Percentiles rank a stretch among this genome's conserved stretches.
These are phyloP conservation scores for Actinopyga echinites DNA, from an alignment of 53 echinoderm and acorn worm genomes.

Conservation along the genomic window DNA sequence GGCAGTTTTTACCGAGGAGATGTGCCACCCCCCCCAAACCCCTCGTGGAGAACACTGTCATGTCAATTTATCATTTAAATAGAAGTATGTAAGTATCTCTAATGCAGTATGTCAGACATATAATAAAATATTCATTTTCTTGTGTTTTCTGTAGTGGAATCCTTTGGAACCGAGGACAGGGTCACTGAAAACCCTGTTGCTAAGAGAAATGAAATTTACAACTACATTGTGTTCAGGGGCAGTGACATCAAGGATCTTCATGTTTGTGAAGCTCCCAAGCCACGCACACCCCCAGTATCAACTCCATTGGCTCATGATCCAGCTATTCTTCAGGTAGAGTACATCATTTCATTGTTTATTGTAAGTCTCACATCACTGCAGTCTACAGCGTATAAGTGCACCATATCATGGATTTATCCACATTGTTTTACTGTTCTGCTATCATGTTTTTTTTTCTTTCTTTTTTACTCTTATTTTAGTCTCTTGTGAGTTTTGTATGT, in stretches of 20 bases:
- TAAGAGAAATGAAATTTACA: slow-evolving; percentile 86
- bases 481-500: too few species aligned
- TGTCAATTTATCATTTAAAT: not conserved
- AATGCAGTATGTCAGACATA: not conserved
- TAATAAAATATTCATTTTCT: not conserved
- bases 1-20: too few species aligned
- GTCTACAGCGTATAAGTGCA: too few species aligned
- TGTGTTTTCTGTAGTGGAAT: slow-evolving; percentile 66
- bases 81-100: not conserved
- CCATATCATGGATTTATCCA: too few species aligned
- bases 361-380: too few species aligned
- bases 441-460: too few species aligned
- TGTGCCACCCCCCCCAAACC: too few species aligned
- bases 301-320: slow-evolving; percentile 83
- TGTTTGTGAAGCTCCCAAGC: slow-evolving; percentile 79
- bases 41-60: too few species aligned
- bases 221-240: slow-evolving; percentile 88
- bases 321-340: slow-evolving; percentile 85
- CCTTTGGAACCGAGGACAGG: slow-evolving; percentile 87
- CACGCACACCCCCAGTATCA: slow-evolving; percentile 26
- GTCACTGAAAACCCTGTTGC: slow-evolving; percentile 72
- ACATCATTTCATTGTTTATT: too few species aligned
- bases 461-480: too few species aligned
- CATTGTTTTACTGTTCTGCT: too few species aligned
- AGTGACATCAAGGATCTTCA: slow-evolving; percentile 91